Conservation (phyloP, 2,113 vertebrate genomes). For the Triplophysa rosa region DNA sequence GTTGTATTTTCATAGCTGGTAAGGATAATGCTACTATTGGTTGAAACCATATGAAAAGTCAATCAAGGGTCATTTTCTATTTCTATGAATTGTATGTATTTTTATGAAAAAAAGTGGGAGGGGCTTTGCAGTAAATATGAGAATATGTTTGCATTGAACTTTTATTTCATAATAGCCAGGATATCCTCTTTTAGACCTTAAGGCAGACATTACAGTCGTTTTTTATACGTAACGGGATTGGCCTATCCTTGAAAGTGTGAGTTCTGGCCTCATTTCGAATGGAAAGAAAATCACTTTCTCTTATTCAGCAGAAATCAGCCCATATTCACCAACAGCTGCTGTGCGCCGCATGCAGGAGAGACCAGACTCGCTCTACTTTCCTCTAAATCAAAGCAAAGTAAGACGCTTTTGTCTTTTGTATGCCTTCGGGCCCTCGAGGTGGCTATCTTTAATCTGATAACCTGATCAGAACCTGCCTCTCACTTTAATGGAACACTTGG, state of each 20-base stretch:
- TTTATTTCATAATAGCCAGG: background rate
- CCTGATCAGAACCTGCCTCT: slow-evolving; percentile 53
- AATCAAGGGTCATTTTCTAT: too few species aligned
- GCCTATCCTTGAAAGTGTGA: slow-evolving; percentile 34
- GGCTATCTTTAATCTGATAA: slow-evolving; percentile 64
- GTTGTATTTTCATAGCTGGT: too few species aligned
- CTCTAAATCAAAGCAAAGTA: slow-evolving; percentile 46
- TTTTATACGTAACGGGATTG: background rate
- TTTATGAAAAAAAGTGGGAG: too few species aligned
- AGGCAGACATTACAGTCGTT: slow-evolving; percentile 8
- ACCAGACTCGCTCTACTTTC: slow-evolving; percentile 43
- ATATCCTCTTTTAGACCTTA: too few species aligned
- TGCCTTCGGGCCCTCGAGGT: slow-evolving; percentile 45
- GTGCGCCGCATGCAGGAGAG: slow-evolving; percentile 39
- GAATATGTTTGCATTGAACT: background rate
- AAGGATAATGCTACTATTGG: too few species aligned
- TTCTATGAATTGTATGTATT: too few species aligned
- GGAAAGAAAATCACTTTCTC: background rate
- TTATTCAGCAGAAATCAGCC: slow-evolving; percentile 32
- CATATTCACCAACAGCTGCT: slow-evolving; percentile 9
- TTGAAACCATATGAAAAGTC: too few species aligned
- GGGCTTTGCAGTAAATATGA: background rate
- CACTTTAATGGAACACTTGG: slow-evolving; percentile 57
- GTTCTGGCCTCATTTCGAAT: slow-evolving; percentile 1
- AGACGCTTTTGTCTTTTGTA: slow-evolving; percentile 57